Evolutionary conservation across 2,113 vertebrate genomes (phyloP).

Genomic region (Prionailurus bengalensis): DNA sequence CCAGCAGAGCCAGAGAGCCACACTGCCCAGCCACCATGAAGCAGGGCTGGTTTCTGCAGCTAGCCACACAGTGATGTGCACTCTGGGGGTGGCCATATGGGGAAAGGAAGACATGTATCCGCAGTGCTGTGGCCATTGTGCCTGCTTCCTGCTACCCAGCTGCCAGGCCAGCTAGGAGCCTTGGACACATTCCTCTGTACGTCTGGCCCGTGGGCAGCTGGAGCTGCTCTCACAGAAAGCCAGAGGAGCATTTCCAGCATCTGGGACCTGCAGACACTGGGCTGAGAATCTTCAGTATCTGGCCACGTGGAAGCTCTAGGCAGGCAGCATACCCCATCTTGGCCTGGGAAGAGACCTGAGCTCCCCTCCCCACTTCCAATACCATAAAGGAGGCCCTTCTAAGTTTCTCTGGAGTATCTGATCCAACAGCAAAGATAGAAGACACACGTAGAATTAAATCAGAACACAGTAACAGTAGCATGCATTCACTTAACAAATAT

Average conservation of each 20-base stretch:
- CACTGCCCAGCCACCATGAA: neutral
- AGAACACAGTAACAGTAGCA: neutral
- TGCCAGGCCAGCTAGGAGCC: neutral
- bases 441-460: neutral
- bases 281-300: neutral
- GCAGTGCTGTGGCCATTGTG: neutral
- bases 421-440: neutral
- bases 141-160: neutral
- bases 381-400: neutral
- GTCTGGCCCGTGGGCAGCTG: neutral
- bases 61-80: neutral
- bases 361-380: neutral
- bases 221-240: conserved; percentile 18
- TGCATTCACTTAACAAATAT: neutral
- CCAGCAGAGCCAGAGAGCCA: neutral
- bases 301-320: neutral
- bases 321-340: neutral
- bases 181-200: neutral
- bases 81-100: neutral
- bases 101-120: neutral
- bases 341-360: neutral
- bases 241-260: neutral
- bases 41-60: neutral
- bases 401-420: neutral
- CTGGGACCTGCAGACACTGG: neutral